Percentiles rank a stretch among this genome's conserved stretches.
Conservation (phyloP, 2,888 invertebrate species). For the Dermolepida albohirtum region DNA sequence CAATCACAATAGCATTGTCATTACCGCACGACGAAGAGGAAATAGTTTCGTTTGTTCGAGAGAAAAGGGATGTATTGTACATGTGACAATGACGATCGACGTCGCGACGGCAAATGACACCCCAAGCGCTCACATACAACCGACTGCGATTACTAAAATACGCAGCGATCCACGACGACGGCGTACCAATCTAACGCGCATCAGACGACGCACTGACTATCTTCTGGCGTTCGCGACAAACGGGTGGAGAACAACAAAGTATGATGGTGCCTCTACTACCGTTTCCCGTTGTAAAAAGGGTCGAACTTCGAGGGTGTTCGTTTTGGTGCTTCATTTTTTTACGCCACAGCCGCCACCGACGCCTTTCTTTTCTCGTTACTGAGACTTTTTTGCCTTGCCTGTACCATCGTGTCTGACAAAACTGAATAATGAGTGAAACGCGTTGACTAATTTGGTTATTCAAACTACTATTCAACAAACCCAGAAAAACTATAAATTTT, state of each 20-base stretch:
- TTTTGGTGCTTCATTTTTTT: constrained; percentile 18
- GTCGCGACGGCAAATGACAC: constrained; percentile 49
- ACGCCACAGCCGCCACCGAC: not conserved
- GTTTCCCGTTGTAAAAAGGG: constrained; percentile 2
- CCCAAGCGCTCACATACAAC: constrained; percentile 39
- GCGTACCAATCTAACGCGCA: constrained; percentile 45
- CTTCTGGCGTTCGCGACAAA: constrained; percentile 41
- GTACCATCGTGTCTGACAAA: not conserved
- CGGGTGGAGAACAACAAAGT: constrained; percentile 16
- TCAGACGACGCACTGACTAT: constrained; percentile 47
- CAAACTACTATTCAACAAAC: constrained; percentile 18
- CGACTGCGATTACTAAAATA: constrained; percentile 41
- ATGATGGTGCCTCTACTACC: constrained; percentile 1
- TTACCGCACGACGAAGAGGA: constrained; percentile 12
- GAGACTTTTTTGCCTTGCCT: not conserved
- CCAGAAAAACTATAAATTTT: constrained; percentile 19
- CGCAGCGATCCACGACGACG: constrained; percentile 32
- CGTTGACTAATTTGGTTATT: constrained; percentile 25
- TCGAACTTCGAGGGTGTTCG: constrained; percentile 9
- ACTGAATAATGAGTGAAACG: constrained; percentile 25
- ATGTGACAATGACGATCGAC: constrained; percentile 47
- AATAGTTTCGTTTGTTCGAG: constrained; percentile 42
- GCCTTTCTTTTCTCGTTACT: constrained; percentile 6
- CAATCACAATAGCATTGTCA: constrained; percentile 55
- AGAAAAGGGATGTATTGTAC: constrained; percentile 38